Conservation (phyloP, 2,888 invertebrate species). For the Orthosia gracilis region DNA sequence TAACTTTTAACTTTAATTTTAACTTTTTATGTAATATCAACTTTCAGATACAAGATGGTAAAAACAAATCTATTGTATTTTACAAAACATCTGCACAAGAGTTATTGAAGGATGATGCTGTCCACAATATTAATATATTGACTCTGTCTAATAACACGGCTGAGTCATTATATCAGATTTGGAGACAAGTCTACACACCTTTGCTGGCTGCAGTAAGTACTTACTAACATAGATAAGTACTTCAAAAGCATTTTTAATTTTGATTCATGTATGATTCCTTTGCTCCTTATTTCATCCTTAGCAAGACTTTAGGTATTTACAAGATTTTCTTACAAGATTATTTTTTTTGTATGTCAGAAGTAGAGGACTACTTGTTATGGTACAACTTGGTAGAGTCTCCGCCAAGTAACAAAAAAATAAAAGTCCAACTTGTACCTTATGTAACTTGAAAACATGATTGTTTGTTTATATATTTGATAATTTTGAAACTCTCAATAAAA, state of each 20-base stretch:
- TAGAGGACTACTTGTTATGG: neutral
- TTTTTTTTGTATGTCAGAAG: neutral
- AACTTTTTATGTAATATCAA: neutral
- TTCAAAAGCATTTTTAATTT: neutral
- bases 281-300: neutral
- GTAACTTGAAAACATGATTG: too few relatives aligned
- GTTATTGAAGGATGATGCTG: conserved; percentile 74
- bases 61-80: conserved; percentile 84
- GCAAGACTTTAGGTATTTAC: neutral
- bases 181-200: conserved; percentile 86
- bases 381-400: neutral
- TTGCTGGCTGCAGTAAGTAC: conserved; percentile 81
- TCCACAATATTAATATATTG: conserved; percentile 81
- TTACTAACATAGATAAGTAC: neutral
- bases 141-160: conserved; percentile 82
- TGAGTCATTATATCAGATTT: conserved; percentile 85
- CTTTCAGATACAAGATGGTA: conserved; percentile 79
- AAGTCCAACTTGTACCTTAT: too few relatives aligned
- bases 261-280: too few relatives aligned
- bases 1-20: neutral
- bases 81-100: conserved; percentile 81
- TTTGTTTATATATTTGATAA: too few relatives aligned
- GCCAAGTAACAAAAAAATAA: too few relatives aligned
- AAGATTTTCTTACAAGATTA: neutral
- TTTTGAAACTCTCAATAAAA: too few relatives aligned